Percentiles rank a stretch among this genome's conserved stretches.
These are phyloP conservation scores for Tragulus kanchil DNA, from an alignment of 2,113 vertebrate genomes.

Conservation along the genomic window DNA sequence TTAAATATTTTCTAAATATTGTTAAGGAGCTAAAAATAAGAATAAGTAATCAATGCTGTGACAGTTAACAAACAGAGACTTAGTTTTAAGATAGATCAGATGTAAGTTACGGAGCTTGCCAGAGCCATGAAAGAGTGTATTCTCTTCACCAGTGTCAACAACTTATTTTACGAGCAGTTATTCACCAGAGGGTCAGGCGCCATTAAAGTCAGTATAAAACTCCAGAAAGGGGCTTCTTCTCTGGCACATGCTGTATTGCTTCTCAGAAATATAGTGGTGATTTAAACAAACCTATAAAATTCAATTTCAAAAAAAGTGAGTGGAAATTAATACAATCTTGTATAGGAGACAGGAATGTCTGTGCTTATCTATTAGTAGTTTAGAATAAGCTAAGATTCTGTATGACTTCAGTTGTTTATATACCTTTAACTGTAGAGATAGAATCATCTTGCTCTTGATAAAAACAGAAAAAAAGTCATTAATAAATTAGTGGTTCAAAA, in stretches of 20 bases:
- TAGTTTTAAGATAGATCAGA: background rate
- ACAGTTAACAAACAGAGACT: background rate
- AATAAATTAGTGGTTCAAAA: slow-evolving; percentile 2
- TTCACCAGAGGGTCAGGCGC: background rate
- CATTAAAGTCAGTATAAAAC: background rate
- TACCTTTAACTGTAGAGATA: background rate
- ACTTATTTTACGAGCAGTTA: background rate
- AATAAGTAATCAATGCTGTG: background rate
- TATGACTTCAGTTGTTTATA: background rate
- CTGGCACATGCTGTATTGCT: too few species aligned
- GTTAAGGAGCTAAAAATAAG: slow-evolving; percentile 38
- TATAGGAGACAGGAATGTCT: background rate
- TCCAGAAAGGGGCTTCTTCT: background rate
- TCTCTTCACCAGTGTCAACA: background rate
- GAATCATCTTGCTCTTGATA: background rate
- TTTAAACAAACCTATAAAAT: background rate
- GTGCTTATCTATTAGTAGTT: background rate
- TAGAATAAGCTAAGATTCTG: background rate
- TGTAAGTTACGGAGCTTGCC: background rate
- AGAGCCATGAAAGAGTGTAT: background rate
- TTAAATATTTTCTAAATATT: slow-evolving; percentile 18
- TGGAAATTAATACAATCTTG: background rate
- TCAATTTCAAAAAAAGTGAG: background rate
- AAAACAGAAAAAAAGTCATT: background rate
- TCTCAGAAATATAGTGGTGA: background rate